Percentiles rank a stretch among this genome's conserved stretches.
Evolutionary conservation across 2,888 invertebrate genomes (phyloP).

Genomic region (Spodoptera exigua): DNA sequence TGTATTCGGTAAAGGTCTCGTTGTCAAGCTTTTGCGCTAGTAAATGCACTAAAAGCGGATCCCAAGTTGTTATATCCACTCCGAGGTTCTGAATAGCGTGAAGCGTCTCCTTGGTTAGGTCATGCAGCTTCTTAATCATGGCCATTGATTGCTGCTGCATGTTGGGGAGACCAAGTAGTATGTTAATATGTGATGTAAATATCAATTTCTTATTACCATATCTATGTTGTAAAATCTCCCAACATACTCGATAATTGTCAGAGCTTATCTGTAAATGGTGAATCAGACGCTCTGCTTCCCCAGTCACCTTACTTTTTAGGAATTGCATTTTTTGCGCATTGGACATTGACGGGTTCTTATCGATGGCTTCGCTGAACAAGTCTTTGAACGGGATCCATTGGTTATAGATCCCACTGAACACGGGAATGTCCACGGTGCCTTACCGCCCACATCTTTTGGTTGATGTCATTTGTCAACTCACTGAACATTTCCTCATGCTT

Average conservation of each 20-base stretch:
- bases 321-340: neutral
- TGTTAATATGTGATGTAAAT: constrained; percentile 6
- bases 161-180: neutral
- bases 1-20: constrained; percentile 1
- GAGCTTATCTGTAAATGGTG: constrained; percentile 5
- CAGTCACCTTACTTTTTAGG: neutral
- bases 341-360: constrained; percentile 8
- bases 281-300: constrained; percentile 6
- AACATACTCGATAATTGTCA: constrained; percentile 1
- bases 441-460: constrained; percentile 1
- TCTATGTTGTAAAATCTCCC: constrained; percentile 10
- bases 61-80: constrained; percentile 8
- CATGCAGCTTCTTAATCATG: constrained; percentile 13
- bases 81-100: constrained; percentile 13
- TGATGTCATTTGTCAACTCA: neutral
- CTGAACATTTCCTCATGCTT: neutral
- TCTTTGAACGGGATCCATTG: constrained; percentile 15
- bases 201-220: constrained; percentile 12
- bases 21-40: constrained; percentile 1
- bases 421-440: neutral
- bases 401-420: constrained; percentile 3
- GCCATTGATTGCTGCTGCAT: constrained; percentile 10
- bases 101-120: constrained; percentile 9
- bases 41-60: constrained; percentile 1
- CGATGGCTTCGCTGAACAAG: constrained; percentile 10